Conservation (phyloP, 1,140 invertebrate genomes). For the Sitodiplosis mosellana region DNA sequence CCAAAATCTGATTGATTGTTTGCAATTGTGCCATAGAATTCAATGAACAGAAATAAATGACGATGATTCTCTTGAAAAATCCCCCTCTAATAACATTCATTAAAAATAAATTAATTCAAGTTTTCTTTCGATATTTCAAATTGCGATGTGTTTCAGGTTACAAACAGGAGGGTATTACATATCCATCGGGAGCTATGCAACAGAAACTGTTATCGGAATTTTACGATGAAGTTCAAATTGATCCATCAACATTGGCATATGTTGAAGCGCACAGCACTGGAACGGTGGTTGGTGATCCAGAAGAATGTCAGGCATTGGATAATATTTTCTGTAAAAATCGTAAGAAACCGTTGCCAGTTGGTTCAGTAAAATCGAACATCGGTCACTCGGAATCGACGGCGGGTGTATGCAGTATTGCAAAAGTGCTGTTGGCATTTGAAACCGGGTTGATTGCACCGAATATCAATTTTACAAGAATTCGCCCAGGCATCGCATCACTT, state of each 20-base stretch:
- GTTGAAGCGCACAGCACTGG: slow-evolving; percentile 87
- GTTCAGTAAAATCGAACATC: slow-evolving; percentile 84
- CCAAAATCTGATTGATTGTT: too few species aligned
- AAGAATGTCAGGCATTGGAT: slow-evolving; percentile 74
- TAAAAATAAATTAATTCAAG: too few species aligned
- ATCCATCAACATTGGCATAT: slow-evolving; percentile 51
- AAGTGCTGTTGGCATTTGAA: slow-evolving; percentile 59
- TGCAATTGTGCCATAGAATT: too few species aligned
- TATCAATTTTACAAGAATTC: slow-evolving; percentile 53
- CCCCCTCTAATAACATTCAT: too few species aligned
- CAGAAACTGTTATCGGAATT: slow-evolving; percentile 60
- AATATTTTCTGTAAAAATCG: slow-evolving; percentile 56
- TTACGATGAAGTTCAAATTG: slow-evolving; percentile 65
- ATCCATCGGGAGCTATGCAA: slow-evolving; percentile 72
- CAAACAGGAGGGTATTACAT: slow-evolving; percentile 86
- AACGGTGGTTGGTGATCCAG: slow-evolving; percentile 52
- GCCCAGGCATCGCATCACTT: slow-evolving; percentile 52
- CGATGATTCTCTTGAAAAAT: too few species aligned
- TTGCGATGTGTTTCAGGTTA: too few species aligned
- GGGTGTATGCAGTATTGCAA: slow-evolving; percentile 66
- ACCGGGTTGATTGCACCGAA: slow-evolving; percentile 57
- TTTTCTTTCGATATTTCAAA: too few species aligned
- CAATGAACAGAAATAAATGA: too few species aligned
- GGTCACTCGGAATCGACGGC: slow-evolving; percentile 86
- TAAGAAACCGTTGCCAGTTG: slow-evolving; percentile 53